Conservation (phyloP, 2,888 invertebrate species). For the Epinotia ramella region DNA sequence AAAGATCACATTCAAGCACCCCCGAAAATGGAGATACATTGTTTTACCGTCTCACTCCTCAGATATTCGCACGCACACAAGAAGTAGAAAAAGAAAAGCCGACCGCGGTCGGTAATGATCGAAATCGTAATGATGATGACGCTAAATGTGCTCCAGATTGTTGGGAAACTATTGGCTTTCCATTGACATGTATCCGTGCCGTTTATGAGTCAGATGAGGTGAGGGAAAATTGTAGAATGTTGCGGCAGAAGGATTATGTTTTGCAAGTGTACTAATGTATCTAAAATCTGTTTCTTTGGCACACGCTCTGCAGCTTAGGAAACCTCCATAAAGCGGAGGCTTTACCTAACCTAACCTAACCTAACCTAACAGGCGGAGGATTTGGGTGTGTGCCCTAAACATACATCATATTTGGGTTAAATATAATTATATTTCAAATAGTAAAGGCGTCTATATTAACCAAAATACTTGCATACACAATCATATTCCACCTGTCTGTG, state of each 20-base stretch:
- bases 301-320: no score
- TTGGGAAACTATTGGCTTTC: conserved; percentile 35
- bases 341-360: no score
- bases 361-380: no score
- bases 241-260: no score
- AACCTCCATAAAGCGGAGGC: no score
- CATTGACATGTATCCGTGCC: conserved; percentile 17
- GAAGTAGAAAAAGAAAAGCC: conserved; percentile 30
- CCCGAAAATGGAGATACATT: background rate
- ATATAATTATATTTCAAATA: no score
- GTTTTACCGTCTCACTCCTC: background rate
- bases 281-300: no score
- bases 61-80: conserved; percentile 24
- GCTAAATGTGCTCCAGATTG: conserved; percentile 30
- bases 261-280: no score
- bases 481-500: background rate
- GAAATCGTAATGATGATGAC: conserved; percentile 27
- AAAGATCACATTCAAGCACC: background rate
- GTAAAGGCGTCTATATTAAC: no score
- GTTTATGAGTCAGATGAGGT: background rate
- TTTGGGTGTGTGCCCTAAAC: no score
- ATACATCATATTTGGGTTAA: no score
- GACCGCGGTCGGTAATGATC: conserved; percentile 17
- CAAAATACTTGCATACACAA: background rate
- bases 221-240: background rate